phyloP scores from a whole-genome alignment of 2,888 invertebrate species.

The Tricholauxania praeusta region DNA sequence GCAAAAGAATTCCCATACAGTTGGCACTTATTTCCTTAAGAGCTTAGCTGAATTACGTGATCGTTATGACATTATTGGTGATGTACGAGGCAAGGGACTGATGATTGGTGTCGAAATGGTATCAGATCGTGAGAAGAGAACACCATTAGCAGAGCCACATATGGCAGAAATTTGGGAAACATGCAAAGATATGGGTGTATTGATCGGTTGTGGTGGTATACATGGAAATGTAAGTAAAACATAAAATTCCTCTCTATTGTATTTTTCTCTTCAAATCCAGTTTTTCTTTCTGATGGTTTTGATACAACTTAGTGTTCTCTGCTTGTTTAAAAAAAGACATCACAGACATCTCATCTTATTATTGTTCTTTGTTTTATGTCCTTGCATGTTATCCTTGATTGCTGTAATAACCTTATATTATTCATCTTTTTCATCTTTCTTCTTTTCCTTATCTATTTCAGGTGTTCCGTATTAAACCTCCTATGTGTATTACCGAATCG shows the following conservation, averaged over 20 bases:
- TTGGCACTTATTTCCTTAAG: constrained; percentile 86
- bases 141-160: constrained; percentile 74
- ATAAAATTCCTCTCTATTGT: not conserved
- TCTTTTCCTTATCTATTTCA: constrained; percentile 65
- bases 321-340: not conserved
- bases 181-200: constrained; percentile 85
- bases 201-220: constrained; percentile 90
- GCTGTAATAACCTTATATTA: constrained; percentile 35
- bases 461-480: constrained; percentile 94
- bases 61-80: constrained; percentile 82
- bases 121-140: constrained; percentile 73
- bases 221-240: constrained; percentile 82
- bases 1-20: constrained; percentile 79
- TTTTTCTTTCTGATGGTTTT: constrained; percentile 10
- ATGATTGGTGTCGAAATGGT: constrained; percentile 96
- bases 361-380: constrained; percentile 26
- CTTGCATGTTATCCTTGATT: constrained; percentile 37
- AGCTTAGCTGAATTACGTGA: constrained; percentile 80
- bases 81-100: constrained; percentile 94
- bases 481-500: constrained; percentile 91
- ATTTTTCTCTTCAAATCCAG: no score
- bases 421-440: constrained; percentile 33
- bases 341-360: constrained; percentile 1
- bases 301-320: not conserved
- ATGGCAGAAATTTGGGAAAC: constrained; percentile 83